Base-by-base conservation (phyloP, 2,888 invertebrate species). In the Ischnus inquisitorius region DNA sequence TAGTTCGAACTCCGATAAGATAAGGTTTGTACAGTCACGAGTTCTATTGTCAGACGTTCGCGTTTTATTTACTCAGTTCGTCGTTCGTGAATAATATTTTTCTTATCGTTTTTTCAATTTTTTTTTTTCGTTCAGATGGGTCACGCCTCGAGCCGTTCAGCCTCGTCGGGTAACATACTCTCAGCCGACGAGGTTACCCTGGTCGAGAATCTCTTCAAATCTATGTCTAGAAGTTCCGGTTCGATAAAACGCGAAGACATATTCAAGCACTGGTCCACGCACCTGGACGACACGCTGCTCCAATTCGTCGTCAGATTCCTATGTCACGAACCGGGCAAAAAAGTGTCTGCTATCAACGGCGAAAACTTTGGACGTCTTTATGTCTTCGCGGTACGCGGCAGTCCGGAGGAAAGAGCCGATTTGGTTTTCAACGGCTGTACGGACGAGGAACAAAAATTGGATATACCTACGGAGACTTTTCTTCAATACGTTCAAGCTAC, bases 401-500 rank as follows among this genome's bases (percentile, higher is more conserved):
- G 89, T 75, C 86, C 92, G 0, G 92, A 92, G 48, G 93, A 93
- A 78, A 90, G 93, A 2, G 88, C 92, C 0, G 91, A 86, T 41
- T 79, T 93, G 6, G 86, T 93, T 8, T 90, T 93, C n/a, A 88
- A 91, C 3, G 93, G 93, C 3, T 90, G 87, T 19, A 90, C 91
- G 0, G 93, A 93, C 8, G 93, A 92, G 2, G 93, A 93, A 19
- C 91, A 90, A 22, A 93, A 92, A 46, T 83, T 86, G 19, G 92
- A 91, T 54, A 91, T 93, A 51, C 89, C 92, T 2, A 92, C 90
- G 22, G 86, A 87, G 14, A 89, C 85, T 60, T 92, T 89, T 80
- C 92, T 94, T n/a, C 94, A 96, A 95, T 97, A 97, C 91, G 96
- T 97, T 85, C 96, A 97, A 91, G 96, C 96, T 85, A 95, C 97